Base-by-base conservation (phyloP, 1,140 invertebrate species). In the Camponotus pennsylvanicus region DNA sequence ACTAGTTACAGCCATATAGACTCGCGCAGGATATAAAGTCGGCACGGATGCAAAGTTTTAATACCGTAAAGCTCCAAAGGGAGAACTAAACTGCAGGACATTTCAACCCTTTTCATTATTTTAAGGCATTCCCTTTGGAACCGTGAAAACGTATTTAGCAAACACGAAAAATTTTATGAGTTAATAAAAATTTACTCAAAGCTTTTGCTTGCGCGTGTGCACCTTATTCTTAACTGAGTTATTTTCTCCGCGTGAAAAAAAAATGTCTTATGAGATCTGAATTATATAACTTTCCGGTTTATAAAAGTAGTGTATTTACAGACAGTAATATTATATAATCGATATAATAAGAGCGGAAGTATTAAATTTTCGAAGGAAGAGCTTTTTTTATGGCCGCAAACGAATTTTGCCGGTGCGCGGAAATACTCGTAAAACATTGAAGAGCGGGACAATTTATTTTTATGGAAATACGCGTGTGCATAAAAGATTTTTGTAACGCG, bases 401-500 rank as follows among this genome's bases (percentile, higher is more conserved):
- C 55, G 57, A 75, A 83, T 34, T 61, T 71, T 57, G 55, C 32
- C 67, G 18, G 37, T 32, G 32, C 55, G 40, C 42, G 8, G 18
- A 75, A 73, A 73, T 49, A 61, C 69, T 61, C 70, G 69, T 75
- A 61, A 83, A 83, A 83, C 55, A 73, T 75, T 61, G 79, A 83
- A 63, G 69, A 61, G 27, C 55, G 55, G 55, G 21, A 61, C 69
- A 73, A 83, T 83, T 83, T 83, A 83, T 83, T 83, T 83, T 83
- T 73, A 83, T 83, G 79, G 79, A 83, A 83, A 83, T 83, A 83
- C 32, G 55, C 49, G 49, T 67, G 37, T 61, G 42, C 55, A 83
- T 83, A 75, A 83, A 83, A 83, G 79, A 83, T 75, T 75, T 73
- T 73, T 55, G 66, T 82, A 82, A 79, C 78, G 52, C 55, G 57